phyloP scores from a whole-genome alignment of 2,113 vertebrate species.

The Mohoua ochrocephala region DNA sequence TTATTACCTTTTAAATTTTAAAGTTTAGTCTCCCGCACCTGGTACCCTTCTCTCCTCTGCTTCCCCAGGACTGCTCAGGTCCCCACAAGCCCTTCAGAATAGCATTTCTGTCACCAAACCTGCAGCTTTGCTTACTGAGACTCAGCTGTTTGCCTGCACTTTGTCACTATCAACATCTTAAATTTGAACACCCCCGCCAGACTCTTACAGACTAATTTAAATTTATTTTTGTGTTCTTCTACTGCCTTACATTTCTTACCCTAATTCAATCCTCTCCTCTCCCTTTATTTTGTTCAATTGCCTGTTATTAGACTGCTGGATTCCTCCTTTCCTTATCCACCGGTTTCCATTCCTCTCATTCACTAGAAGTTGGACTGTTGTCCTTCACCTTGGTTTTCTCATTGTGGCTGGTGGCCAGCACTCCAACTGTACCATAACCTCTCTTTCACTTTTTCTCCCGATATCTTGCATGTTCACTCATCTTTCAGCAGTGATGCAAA shows the following conservation, averaged over 20 bases:
- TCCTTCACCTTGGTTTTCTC: not conserved
- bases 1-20: not conserved
- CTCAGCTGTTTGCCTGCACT: not conserved
- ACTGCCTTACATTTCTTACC: not conserved
- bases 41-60: not conserved
- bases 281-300: not conserved
- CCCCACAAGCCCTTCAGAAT: not conserved
- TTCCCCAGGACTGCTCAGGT: not conserved
- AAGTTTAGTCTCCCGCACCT: not conserved
- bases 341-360: not conserved
- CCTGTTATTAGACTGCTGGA: fast-evolving
- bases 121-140: not conserved
- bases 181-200: not conserved
- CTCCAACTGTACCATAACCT: not conserved
- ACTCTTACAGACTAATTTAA: not conserved
- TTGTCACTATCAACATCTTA: not conserved
- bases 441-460: not conserved
- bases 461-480: not conserved
- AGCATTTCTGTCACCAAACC: not conserved
- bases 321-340: not conserved
- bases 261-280: not conserved
- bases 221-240: not conserved
- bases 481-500: not conserved
- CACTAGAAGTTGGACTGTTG: not conserved
- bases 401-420: not conserved